Percentiles rank a stretch among this genome's conserved stretches.
Conservation (phyloP, 2,888 invertebrate species). For the Didymodactylos carnosus region DNA sequence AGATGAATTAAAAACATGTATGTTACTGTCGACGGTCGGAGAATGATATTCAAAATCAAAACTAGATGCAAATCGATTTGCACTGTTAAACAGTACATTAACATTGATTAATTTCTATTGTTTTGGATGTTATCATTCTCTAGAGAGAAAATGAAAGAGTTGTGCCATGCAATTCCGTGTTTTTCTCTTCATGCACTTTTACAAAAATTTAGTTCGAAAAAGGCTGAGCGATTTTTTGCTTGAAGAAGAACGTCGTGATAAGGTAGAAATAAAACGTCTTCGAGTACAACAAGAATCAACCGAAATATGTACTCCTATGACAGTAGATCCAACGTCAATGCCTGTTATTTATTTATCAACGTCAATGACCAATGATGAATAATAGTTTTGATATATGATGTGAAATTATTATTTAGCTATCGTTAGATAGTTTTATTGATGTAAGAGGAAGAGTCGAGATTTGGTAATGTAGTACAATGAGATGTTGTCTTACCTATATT, state of each 20-base stretch:
- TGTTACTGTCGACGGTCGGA: background rate
- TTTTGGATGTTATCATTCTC: background rate
- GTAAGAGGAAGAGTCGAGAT: too few relatives aligned
- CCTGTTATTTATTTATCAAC: background rate
- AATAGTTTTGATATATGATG: too few relatives aligned
- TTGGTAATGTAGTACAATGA: too few relatives aligned
- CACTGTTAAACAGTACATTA: background rate
- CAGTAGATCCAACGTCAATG: background rate
- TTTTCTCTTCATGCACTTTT: background rate
- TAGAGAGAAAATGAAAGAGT: background rate
- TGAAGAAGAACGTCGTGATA: background rate
- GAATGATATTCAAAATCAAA: background rate
- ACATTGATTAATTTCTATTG: background rate
- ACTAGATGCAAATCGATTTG: background rate
- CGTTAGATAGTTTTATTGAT: too few relatives aligned
- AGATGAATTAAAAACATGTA: background rate
- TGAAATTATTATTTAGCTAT: too few relatives aligned
- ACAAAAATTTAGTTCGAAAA: background rate
- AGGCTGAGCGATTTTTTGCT: background rate
- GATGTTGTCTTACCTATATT: too few relatives aligned
- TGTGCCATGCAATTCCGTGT: background rate
- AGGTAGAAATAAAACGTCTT: background rate
- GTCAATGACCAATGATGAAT: background rate
- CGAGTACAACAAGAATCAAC: background rate
- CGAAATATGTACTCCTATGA: too few relatives aligned